Percentiles rank a stretch among this genome's conserved stretches.
These are phyloP conservation scores for Artibeus jamaicensis DNA, from an alignment of 2,797 vertebrate genomes.

Conservation along the genomic window DNA sequence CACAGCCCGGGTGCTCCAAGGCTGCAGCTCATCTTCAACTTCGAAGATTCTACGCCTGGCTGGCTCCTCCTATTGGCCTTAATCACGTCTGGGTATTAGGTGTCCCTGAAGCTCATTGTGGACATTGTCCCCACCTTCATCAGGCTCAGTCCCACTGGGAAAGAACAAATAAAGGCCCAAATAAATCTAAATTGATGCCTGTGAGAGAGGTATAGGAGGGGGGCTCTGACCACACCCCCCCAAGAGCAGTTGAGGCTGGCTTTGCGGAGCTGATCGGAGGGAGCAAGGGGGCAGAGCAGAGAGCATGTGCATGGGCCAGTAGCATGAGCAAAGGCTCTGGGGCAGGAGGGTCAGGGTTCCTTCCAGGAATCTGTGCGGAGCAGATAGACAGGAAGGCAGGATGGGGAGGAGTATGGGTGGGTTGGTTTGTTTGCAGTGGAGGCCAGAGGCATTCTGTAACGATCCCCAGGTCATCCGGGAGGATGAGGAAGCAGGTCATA, in stretches of 20 bases:
- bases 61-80: neutral
- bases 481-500: neutral
- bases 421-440: neutral
- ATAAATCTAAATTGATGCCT: neutral
- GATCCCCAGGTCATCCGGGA: neutral
- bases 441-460: neutral
- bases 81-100: neutral
- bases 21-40: neutral
- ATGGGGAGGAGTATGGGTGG: fast-evolving
- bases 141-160: neutral
- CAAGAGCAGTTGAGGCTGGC: neutral
- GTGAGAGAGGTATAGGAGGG: neutral
- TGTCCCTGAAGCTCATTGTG: neutral
- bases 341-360: neutral
- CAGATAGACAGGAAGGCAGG: neutral
- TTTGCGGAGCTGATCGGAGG: neutral
- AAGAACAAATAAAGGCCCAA: neutral
- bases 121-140: neutral
- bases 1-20: neutral
- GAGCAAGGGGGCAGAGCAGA: neutral
- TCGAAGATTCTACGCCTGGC: neutral
- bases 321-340: neutral
- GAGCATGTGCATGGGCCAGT: fast-evolving
- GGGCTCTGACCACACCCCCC: neutral
- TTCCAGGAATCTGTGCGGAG: neutral